Percentiles rank a stretch among this genome's conserved stretches.
Conservation (phyloP, 2,888 invertebrate species). For the Oscheius sp. region DNA sequence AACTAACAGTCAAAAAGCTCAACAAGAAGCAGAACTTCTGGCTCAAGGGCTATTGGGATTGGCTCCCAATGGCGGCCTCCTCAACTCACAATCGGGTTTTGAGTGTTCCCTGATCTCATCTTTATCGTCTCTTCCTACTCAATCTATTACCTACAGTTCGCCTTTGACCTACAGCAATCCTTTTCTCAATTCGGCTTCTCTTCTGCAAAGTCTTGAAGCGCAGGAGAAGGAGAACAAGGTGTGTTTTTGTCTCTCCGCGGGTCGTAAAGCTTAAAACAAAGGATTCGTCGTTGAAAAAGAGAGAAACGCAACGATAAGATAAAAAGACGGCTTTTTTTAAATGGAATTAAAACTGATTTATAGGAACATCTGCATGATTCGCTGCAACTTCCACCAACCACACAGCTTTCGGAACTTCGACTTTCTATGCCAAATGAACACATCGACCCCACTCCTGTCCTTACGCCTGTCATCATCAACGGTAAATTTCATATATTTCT, state of each 20-base stretch:
- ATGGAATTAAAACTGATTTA: neutral
- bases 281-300: neutral
- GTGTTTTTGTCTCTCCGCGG: neutral
- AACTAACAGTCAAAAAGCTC: neutral
- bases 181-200: slow-evolving; percentile 16
- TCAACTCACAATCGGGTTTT: neutral
- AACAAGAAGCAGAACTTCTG: slow-evolving; percentile 15
- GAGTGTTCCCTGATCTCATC: slow-evolving; percentile 24
- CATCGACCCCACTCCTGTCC: slow-evolving; percentile 14
- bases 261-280: neutral
- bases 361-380: slow-evolving; percentile 7
- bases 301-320: neutral
- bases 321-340: neutral
- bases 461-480: slow-evolving; percentile 24
- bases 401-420: slow-evolving; percentile 41
- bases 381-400: slow-evolving; percentile 23
- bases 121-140: slow-evolving; percentile 26
- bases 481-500: slow-evolving; percentile 6
- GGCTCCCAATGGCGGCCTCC: slow-evolving; percentile 4
- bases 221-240: slow-evolving; percentile 33
- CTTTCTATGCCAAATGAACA: slow-evolving; percentile 27
- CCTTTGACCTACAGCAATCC: slow-evolving; percentile 29
- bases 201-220: neutral
- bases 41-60: slow-evolving; percentile 30
- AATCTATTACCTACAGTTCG: slow-evolving; percentile 33